Base-by-base conservation (phyloP, 2,797 vertebrate species). In the Oreonectes daqikongensis region DNA sequence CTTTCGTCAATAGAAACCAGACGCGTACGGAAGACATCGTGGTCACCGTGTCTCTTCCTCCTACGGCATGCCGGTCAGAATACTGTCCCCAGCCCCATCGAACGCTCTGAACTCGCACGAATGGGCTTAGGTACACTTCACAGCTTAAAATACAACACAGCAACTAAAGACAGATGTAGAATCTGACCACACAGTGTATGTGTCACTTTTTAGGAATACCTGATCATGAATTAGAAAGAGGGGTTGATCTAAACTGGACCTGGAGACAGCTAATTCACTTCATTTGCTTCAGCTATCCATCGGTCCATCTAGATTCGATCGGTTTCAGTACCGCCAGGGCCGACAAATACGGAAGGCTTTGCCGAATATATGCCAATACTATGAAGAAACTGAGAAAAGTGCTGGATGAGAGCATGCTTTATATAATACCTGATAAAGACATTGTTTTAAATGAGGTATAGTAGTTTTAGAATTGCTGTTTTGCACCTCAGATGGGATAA, bases 211-310 rank as follows among this genome's bases (percentile, higher is more conserved):
- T 55, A 75, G 72, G 72, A 12, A 11, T 30, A 44, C 24, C 72
- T 30, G 72, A 4, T 66, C 1, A 28, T 46, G 35, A 65, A 35
- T 28, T 48, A 14, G 26, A 60, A 7, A 20, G 32, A 42, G 22
- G 15, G 5, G 18, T 75, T 2, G 50, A 66, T 57, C 17, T 57
- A 32, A 30, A 44, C 50, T 57, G 50, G 48, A 57, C 61, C 15
- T 30, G 17, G 61, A 40, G 12, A 57, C 35, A 75, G 61, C 50
- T 75, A 35, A 17, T 22, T 42, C 17, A 1, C 12, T 75, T 75
- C 18, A 75, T 75, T 66, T 66, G 72, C 35, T 66, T 61, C 50
- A 75, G 61, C 3, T 75, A 75, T 66, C 61, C 72, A 3, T 66
- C 40, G 35, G 63, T 75, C 2, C 1, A 55, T 5, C 35, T 75